Evolutionary conservation across 2,797 vertebrate genomes (phyloP).

Genomic region (Luscinia megarhynchos): DNA sequence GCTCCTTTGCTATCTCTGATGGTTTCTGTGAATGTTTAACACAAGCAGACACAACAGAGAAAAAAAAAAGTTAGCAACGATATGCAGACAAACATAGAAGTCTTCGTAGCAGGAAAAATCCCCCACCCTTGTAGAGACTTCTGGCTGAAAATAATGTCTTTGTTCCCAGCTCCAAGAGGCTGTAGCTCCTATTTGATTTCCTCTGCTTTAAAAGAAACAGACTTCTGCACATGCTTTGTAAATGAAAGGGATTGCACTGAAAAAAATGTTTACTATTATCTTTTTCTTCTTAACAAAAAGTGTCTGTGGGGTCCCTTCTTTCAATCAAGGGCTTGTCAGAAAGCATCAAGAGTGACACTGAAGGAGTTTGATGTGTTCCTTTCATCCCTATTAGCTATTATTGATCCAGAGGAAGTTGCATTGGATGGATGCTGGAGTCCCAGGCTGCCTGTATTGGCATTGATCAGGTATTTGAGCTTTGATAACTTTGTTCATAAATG

Average conservation of each 20-base stretch:
- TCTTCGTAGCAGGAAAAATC: slow-evolving; percentile 1
- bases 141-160: slow-evolving; percentile 20
- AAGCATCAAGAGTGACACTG: neutral
- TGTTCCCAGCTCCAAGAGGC: slow-evolving; percentile 46
- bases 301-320: neutral
- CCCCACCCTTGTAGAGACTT: neutral
- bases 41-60: neutral
- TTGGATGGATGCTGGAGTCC: neutral
- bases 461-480: neutral
- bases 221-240: neutral
- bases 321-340: neutral
- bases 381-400: neutral
- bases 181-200: slow-evolving; percentile 1
- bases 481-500: neutral
- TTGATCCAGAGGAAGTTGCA: neutral
- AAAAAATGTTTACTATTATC: neutral
- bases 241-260: neutral
- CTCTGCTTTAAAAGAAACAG: slow-evolving; percentile 14
- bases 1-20: slow-evolving; percentile 8
- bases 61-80: neutral
- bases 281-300: neutral
- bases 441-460: neutral
- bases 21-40: neutral
- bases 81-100: neutral
- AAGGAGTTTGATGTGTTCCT: neutral